Evolutionary conservation across 2,797 vertebrate genomes (phyloP).

Genomic region (Argentina silus): DNA sequence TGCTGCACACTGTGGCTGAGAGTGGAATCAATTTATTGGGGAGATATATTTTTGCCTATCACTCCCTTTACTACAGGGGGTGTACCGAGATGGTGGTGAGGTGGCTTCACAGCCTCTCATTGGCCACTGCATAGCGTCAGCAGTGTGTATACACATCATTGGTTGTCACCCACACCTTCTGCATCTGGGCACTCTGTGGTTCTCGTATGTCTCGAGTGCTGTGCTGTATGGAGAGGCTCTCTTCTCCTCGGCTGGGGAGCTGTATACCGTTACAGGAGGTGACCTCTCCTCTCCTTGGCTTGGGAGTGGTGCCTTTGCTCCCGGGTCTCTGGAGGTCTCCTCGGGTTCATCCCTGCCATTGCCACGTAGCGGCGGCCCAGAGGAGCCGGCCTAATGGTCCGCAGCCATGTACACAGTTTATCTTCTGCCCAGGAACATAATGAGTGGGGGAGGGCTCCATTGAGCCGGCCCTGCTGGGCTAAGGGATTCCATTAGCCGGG

Average conservation of each 20-base stretch:
- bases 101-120: too few species aligned
- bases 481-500: slow-evolving; percentile 47
- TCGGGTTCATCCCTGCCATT: not conserved
- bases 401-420: slow-evolving; percentile 54
- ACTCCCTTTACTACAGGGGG: too few species aligned
- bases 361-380: not conserved
- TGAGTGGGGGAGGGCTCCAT: slow-evolving; percentile 43
- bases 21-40: too few species aligned
- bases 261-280: too few species aligned
- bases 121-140: too few species aligned
- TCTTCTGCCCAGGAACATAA: slow-evolving; percentile 47
- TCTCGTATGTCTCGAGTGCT: not conserved
- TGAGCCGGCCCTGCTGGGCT: slow-evolving; percentile 39
- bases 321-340: not conserved
- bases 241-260: too few species aligned
- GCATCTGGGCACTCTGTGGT: not conserved
- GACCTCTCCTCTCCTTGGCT: not conserved
- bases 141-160: too few species aligned
- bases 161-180: too few species aligned
- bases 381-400: slow-evolving; percentile 48
- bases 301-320: not conserved
- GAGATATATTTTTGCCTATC: too few species aligned
- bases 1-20: too few species aligned
- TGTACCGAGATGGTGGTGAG: too few species aligned
- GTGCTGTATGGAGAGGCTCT: too few species aligned